These are phyloP conservation scores for Opisthocomus hoazin DNA, from an alignment of 2,113 vertebrate genomes.

Conservation along the genomic window DNA sequence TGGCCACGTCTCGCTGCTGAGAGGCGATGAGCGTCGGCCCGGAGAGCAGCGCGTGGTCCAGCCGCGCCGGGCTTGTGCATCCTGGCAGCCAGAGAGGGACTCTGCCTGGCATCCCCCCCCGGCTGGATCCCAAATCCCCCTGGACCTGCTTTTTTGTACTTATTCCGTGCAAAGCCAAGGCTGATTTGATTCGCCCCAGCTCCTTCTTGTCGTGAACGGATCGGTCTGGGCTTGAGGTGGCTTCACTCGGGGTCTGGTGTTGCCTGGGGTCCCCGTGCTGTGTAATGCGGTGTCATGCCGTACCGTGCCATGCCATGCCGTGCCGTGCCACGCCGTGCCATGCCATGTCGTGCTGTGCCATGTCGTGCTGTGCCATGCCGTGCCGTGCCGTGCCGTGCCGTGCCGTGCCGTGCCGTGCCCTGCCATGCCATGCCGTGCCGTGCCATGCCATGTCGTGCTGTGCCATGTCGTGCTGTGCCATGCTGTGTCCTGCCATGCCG, in stretches of 20 bases:
- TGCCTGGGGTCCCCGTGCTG: neutral
- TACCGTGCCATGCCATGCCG: fast-evolving
- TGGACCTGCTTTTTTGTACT: neutral
- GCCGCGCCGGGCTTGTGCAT: fast-evolving
- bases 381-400: too few relatives aligned
- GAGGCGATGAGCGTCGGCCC: fast-evolving
- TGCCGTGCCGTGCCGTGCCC: too few relatives aligned
- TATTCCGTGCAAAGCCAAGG: fast-evolving
- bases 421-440: too few relatives aligned
- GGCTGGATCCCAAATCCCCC: neutral
- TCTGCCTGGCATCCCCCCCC: neutral
- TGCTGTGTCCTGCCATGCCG: neutral
- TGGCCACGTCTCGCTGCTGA: neutral
- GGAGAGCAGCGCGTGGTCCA: neutral
- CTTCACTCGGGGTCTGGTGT: neutral
- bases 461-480: fast-evolving
- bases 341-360: too few relatives aligned
- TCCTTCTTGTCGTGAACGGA: neutral
- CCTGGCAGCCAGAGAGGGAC: neutral
- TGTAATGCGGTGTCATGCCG: neutral
- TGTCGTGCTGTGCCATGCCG: too few relatives aligned
- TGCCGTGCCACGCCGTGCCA: neutral
- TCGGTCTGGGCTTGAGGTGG: neutral
- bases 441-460: neutral
- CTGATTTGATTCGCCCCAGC: neutral